phyloP scores from a whole-genome alignment of 2,113 vertebrate genomes.

The Urocolius indicus region DNA sequence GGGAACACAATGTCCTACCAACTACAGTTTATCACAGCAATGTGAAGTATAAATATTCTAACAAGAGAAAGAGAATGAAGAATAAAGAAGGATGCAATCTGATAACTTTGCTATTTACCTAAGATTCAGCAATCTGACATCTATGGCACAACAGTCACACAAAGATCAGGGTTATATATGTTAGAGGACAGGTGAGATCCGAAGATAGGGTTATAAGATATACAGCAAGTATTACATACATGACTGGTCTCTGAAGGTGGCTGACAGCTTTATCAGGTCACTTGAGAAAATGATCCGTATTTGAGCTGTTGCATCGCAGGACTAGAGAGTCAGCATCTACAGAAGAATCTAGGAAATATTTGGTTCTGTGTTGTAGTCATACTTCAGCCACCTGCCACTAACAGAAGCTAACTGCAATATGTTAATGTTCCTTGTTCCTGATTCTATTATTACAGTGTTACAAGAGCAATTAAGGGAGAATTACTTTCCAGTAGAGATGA shows the following conservation, averaged over 20 bases:
- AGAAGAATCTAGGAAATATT: not conserved
- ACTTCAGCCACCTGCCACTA: not conserved
- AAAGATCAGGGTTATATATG: not conserved
- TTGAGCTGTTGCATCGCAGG: not conserved
- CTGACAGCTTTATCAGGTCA: not conserved
- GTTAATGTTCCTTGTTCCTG: not conserved
- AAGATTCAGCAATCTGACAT: not conserved
- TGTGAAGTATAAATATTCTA: not conserved
- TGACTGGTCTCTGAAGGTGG: not conserved
- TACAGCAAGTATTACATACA: not conserved
- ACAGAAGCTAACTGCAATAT: not conserved
- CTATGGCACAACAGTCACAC: rapidly evolving
- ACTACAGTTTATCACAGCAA: not conserved
- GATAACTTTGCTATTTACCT: not conserved
- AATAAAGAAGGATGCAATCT: not conserved
- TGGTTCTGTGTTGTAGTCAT: not conserved
- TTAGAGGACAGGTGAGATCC: not conserved
- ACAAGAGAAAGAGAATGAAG: not conserved
- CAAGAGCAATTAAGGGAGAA: not conserved
- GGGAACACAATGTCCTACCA: not conserved
- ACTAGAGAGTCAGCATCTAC: not conserved
- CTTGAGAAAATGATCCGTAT: not conserved
- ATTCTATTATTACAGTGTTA: not conserved
- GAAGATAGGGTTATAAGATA: not conserved
- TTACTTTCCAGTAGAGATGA: not conserved